Evolutionary conservation across 1,140 invertebrate genomes (phyloP).

Genomic region (Pinna nobilis): DNA sequence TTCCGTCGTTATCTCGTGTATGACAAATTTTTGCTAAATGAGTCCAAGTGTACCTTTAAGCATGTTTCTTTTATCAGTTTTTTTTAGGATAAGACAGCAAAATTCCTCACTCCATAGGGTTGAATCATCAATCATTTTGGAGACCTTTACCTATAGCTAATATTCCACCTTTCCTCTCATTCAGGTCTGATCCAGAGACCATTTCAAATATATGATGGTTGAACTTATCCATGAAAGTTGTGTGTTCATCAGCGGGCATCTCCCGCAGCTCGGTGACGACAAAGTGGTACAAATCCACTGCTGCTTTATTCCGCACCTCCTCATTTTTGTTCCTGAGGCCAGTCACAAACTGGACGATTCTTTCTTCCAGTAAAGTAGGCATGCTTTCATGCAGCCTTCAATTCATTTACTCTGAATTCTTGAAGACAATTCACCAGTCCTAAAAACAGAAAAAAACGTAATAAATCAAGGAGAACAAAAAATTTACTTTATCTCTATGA

Average conservation of each 20-base stretch:
- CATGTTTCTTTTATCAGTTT: too few relatives aligned
- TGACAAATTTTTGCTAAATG: too few relatives aligned
- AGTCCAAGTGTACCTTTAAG: background rate
- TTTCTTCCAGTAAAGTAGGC: conserved; percentile 2
- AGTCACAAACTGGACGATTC: conserved; percentile 81
- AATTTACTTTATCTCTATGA: too few relatives aligned
- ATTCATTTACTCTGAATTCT: too few relatives aligned
- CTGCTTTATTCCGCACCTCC: conserved; percentile 87
- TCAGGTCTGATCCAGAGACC: conserved; percentile 93
- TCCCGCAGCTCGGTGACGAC: conserved; percentile 94
- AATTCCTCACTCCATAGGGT: too few relatives aligned
- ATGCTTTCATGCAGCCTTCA: background rate
- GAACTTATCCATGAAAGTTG: conserved; percentile 94
- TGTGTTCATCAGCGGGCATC: conserved; percentile 89
- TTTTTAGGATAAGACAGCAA: too few relatives aligned
- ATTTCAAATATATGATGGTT: conserved; percentile 97
- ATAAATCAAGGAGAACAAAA: too few relatives aligned
- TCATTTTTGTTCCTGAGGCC: conserved; percentile 92
- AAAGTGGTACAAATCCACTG: conserved; percentile 91
- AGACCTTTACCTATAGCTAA: conserved; percentile 87
- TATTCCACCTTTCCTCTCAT: conserved; percentile 97
- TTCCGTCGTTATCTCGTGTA: too few relatives aligned
- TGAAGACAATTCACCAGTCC: too few relatives aligned
- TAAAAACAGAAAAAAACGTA: too few relatives aligned
- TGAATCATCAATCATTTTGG: too few relatives aligned